phyloP scores from a whole-genome alignment of 2,113 vertebrate genomes.

The Charadrius vociferus region DNA sequence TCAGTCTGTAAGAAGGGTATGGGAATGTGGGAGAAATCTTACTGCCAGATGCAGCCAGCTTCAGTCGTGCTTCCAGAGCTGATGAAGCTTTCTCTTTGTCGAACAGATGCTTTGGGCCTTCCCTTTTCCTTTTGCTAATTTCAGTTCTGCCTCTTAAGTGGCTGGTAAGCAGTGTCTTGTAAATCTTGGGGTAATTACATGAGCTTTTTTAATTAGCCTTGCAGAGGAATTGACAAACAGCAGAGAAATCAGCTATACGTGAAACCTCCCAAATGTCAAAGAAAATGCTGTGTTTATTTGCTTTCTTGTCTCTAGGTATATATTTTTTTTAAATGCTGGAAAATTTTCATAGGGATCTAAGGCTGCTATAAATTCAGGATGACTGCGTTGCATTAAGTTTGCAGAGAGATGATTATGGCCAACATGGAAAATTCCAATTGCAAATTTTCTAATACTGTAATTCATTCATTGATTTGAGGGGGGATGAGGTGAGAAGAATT shows the following conservation, averaged over 20 bases:
- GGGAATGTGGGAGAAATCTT: neutral
- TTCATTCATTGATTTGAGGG: neutral
- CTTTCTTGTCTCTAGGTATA: neutral
- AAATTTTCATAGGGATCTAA: neutral
- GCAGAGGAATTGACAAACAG: neutral
- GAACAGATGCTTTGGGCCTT: conserved; percentile 25
- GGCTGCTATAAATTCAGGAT: neutral
- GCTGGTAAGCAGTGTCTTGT: neutral
- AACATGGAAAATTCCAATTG: neutral
- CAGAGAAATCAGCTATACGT: neutral
- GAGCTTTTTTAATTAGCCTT: neutral
- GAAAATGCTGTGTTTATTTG: neutral
- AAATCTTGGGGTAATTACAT: neutral
- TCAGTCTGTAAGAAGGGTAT: neutral
- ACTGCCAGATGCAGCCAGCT: neutral
- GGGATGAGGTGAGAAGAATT: neutral
- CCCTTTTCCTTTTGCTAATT: conserved; percentile 16
- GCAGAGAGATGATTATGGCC: neutral
- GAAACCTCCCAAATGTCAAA: neutral
- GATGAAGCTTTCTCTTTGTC: neutral
- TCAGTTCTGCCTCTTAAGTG: neutral
- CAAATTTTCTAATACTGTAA: neutral
- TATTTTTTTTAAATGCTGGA: neutral
- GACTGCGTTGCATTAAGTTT: neutral
- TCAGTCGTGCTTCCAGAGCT: neutral